Percentiles rank a stretch among this genome's conserved stretches.
phyloP scores from a whole-genome alignment of 92 coral and sea anemone genomes.

The Phenganax marumi region DNA sequence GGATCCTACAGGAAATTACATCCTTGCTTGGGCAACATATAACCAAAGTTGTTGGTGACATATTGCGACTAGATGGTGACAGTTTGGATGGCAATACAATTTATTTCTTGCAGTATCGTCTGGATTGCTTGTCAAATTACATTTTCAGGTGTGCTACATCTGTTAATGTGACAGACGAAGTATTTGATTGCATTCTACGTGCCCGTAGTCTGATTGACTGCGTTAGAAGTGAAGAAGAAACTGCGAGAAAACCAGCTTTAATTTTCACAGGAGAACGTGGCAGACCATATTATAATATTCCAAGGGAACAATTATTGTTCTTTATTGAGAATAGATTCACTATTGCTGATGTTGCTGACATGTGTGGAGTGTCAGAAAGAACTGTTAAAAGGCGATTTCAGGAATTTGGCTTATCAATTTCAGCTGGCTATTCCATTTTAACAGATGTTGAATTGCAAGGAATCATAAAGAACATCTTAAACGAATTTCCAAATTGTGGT shows the following conservation, averaged over 20 bases:
- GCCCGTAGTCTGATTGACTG: not conserved
- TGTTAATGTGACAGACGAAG: no score
- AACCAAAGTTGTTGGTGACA: no score
- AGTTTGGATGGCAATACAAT: no score
- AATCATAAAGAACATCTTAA: not conserved
- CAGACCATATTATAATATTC: slow-evolving; percentile 14
- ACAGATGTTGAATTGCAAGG: slow-evolving; percentile 4
- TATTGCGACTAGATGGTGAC: no score
- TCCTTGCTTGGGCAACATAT: no score
- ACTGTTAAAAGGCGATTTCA: slow-evolving; percentile 4
- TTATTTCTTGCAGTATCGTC: no score
- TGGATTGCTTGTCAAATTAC: no score
- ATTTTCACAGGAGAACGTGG: slow-evolving; percentile 7
- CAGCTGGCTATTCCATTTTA: not conserved
- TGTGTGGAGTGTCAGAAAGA: slow-evolving; percentile 7
- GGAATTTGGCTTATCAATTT: not conserved
- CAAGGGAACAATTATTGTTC: slow-evolving; percentile 23
- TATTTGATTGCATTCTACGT: no score
- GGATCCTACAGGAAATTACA: no score
- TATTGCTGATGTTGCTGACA: slow-evolving; percentile 15
- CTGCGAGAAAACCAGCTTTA: not conserved
- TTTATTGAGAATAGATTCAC: slow-evolving; percentile 21
- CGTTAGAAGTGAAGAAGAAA: not conserved
- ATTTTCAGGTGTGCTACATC: no score
- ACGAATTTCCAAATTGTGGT: not conserved